These are phyloP conservation scores for Caenorhabditis latens DNA, from an alignment of 1,140 invertebrate species.

Conservation along the genomic window DNA sequence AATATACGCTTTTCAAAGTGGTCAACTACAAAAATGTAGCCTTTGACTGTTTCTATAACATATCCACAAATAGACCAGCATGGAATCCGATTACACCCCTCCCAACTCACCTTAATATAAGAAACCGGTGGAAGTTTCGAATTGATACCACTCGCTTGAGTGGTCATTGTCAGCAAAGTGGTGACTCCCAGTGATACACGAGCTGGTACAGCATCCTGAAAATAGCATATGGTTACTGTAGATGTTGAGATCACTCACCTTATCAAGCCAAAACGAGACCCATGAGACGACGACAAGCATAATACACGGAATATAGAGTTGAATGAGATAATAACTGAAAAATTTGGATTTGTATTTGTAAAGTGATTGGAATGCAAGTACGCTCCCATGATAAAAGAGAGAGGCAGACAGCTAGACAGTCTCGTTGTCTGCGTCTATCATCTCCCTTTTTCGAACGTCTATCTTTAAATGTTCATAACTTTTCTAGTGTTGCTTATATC, in stretches of 20 bases:
- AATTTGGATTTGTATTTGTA: no score
- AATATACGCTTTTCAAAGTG: no score
- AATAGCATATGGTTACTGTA: neutral
- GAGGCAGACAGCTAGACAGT: no score
- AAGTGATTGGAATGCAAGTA: no score
- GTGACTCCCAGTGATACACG: slow-evolving; percentile 94
- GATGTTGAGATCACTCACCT: slow-evolving; percentile 58
- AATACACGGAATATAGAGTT: slow-evolving; percentile 80
- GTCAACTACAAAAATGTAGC: no score
- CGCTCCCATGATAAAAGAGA: no score
- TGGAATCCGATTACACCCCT: no score
- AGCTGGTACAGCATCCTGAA: slow-evolving; percentile 91
- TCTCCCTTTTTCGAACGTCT: no score
- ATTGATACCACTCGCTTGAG: slow-evolving; percentile 95
- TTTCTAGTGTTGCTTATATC: no score
- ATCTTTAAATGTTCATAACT: no score
- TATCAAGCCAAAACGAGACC: slow-evolving; percentile 96
- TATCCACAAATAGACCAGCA: neutral
- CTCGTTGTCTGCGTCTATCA: no score
- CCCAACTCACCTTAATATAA: slow-evolving; percentile 85
- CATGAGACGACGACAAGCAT: slow-evolving; percentile 88
- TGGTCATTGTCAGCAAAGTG: slow-evolving; percentile 88
- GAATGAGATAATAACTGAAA: slow-evolving; percentile 95
- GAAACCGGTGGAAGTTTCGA: slow-evolving; percentile 94
- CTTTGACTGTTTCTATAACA: neutral